These are phyloP conservation scores for Enhydra lutris DNA, from an alignment of 2,113 vertebrate species.

Conservation along the genomic window DNA sequence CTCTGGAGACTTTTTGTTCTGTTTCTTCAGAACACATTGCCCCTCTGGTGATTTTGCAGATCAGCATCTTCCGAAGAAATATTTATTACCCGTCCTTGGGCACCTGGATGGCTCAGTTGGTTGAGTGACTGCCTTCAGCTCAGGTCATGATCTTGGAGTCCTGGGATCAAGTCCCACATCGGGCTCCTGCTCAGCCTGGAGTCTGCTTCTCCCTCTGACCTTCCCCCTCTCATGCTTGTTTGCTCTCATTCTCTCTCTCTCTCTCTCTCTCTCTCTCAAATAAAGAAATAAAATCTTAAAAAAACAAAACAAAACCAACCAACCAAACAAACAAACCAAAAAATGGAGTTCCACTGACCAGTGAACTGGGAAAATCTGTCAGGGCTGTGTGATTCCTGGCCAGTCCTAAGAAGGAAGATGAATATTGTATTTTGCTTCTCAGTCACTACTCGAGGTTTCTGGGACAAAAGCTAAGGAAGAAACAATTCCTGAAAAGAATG, in stretches of 20 bases:
- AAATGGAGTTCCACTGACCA: not conserved
- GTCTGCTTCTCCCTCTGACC: no score
- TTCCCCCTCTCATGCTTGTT: no score
- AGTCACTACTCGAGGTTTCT: not conserved
- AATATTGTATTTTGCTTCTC: not conserved
- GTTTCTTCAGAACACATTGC: not conserved
- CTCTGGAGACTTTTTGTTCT: not conserved
- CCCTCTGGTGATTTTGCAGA: not conserved
- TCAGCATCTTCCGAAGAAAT: not conserved
- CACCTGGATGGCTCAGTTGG: no score
- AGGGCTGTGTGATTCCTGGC: not conserved
- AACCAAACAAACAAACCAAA: no score
- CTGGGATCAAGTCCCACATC: no score
- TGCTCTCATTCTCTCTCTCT: no score
- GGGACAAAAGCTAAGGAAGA: not conserved
- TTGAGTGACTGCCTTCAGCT: no score
- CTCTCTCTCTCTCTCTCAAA: no score
- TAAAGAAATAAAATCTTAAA: no score
- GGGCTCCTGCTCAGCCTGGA: no score
- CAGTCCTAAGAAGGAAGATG: not conserved
- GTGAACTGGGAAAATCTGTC: not conserved
- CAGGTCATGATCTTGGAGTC: no score
- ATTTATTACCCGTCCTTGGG: not conserved
- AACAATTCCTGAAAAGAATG: not conserved
- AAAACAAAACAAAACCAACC: no score